Percentiles rank a stretch among this genome's conserved stretches.
Evolutionary conservation across 2,888 invertebrate species (phyloP).

Genomic region (Cerceris rybyensis): DNA sequence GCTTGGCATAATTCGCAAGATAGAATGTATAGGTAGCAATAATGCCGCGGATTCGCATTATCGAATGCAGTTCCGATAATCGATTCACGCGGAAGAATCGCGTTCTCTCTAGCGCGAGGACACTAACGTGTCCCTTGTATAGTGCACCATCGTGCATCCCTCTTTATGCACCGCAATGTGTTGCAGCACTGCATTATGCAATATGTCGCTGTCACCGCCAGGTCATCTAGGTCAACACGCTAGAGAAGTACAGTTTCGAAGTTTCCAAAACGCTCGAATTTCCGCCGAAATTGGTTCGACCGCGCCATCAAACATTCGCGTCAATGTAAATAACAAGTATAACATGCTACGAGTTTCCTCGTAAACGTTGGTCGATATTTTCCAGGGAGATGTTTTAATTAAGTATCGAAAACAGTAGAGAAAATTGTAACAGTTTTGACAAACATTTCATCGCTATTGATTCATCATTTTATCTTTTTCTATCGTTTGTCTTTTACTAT

Average conservation of each 20-base stretch:
- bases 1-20: slow-evolving; percentile 3
- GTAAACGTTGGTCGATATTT: background rate
- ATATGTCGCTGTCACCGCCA: slow-evolving; percentile 28
- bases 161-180: slow-evolving; percentile 45
- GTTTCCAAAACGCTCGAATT: slow-evolving; percentile 41
- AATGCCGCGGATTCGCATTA: slow-evolving; percentile 20
- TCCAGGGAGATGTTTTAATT: no score
- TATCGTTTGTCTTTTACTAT: no score
- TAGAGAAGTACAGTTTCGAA: slow-evolving; percentile 29
- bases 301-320: background rate
- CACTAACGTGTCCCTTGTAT: background rate
- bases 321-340: background rate
- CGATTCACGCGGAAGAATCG: slow-evolving; percentile 39
- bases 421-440: no score
- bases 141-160: slow-evolving; percentile 16
- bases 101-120: slow-evolving; percentile 8
- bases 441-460: no score
- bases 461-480: no score
- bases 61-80: slow-evolving; percentile 29
- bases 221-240: slow-evolving; percentile 39
- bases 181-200: slow-evolving; percentile 41
- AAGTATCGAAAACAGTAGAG: no score
- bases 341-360: background rate
- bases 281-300: slow-evolving; percentile 11
- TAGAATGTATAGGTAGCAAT: slow-evolving; percentile 1